Conservation (phyloP, 2,113 vertebrate genomes). For the Erinaceus europaeus region DNA sequence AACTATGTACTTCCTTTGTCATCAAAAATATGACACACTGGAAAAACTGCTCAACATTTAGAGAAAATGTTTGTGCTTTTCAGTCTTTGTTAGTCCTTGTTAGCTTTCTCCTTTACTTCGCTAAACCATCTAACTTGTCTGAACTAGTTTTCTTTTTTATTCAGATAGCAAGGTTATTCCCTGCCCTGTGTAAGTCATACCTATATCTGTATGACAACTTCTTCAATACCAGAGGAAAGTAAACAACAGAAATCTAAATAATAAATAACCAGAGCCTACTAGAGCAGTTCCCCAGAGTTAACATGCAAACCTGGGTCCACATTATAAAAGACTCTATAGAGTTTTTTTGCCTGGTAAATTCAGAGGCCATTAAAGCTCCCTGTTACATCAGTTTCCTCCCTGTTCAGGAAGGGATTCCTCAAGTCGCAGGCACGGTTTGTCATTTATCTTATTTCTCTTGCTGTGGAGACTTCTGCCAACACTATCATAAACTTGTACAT, state of each 20-base stretch:
- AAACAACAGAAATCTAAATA: no score
- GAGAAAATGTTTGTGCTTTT: neutral
- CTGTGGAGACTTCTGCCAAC: neutral
- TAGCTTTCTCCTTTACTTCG: neutral
- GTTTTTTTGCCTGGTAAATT: neutral
- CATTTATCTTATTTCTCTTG: neutral
- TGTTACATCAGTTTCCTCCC: neutral
- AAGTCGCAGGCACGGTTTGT: neutral
- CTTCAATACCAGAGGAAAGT: neutral
- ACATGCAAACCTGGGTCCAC: neutral
- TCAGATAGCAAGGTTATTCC: neutral
- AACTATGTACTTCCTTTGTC: neutral
- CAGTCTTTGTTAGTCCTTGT: neutral
- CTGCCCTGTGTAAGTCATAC: neutral
- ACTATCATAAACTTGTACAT: neutral
- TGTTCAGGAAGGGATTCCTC: neutral
- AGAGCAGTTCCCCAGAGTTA: neutral
- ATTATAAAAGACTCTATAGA: neutral
- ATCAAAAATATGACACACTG: neutral
- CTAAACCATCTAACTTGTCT: conserved; percentile 3
- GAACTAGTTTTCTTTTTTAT: neutral
- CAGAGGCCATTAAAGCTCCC: neutral
- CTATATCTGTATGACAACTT: neutral
- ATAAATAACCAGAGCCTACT: neutral
- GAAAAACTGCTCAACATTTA: neutral